Percentiles rank a stretch among this genome's conserved stretches.
Evolutionary conservation across 2,888 invertebrate species (phyloP).

Genomic region (Seira musarum): DNA sequence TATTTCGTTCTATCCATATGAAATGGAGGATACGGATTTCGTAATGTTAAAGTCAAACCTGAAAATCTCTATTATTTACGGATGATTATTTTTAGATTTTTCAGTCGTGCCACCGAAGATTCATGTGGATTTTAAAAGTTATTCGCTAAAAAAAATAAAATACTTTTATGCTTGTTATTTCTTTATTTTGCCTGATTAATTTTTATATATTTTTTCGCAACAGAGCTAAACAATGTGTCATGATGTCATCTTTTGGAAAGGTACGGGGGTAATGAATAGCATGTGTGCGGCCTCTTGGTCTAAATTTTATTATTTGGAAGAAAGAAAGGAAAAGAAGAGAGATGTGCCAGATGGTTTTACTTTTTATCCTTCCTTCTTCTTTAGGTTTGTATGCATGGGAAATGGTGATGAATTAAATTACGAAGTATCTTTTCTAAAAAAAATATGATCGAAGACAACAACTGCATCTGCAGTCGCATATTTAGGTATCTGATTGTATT

Average conservation of each 20-base stretch:
- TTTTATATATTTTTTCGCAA: constrained; percentile 20
- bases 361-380: constrained; percentile 23
- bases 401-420: constrained; percentile 39
- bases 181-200: constrained; percentile 20
- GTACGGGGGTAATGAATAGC: constrained; percentile 5
- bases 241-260: constrained; percentile 22
- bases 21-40: not conserved
- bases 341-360: constrained; percentile 43
- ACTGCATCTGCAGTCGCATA: constrained; percentile 17
- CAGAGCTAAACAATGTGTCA: constrained; percentile 40
- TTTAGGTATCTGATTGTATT: not conserved
- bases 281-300: not conserved
- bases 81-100: constrained; percentile 34
- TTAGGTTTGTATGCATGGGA: not conserved
- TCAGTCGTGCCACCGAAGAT: not conserved
- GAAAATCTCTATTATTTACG: constrained; percentile 7
- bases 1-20: not conserved
- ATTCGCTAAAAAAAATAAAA: not conserved
- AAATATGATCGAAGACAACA: constrained; percentile 46
- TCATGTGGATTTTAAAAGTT: not conserved
- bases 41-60: not conserved
- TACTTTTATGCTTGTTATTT: not conserved
- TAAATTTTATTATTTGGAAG: not conserved
- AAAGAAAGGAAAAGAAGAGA: not conserved
- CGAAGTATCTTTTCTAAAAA: constrained; percentile 21